A percentile compares a stretch with the other conserved stretches of the same genome.
Conservation (phyloP, 1,140 invertebrate species). For the Drosophila guanche region DNA sequence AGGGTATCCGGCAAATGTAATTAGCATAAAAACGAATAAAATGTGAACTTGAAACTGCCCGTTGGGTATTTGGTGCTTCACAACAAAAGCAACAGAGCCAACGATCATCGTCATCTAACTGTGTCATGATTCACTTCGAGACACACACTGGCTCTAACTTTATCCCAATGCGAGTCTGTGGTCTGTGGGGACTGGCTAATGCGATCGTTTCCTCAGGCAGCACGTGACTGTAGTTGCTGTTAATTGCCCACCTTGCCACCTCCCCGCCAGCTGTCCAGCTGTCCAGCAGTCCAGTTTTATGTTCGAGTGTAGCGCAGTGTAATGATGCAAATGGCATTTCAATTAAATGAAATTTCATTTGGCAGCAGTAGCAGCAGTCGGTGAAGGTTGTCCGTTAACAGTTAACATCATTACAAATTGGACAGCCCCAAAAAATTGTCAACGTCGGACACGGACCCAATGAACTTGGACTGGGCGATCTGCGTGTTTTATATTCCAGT, state of each 20-base stretch:
- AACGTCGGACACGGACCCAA: constrained; percentile 21
- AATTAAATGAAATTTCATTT: constrained; percentile 64
- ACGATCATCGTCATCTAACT: constrained; percentile 36
- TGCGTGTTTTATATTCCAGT: not conserved
- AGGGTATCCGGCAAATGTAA: constrained; percentile 46
- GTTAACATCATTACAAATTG: constrained; percentile 56
- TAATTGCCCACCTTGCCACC: not conserved
- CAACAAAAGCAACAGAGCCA: constrained; percentile 15
- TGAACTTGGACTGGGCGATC: constrained; percentile 53
- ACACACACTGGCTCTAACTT: constrained; percentile 36
- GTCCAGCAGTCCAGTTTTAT: constrained; percentile 1
- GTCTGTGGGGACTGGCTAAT: constrained; percentile 22
- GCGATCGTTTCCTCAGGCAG: constrained; percentile 38
- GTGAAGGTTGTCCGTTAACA: constrained; percentile 71
- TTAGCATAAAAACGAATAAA: constrained; percentile 64
- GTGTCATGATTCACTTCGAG: constrained; percentile 69
- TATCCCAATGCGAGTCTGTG: not conserved
- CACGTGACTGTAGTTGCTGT: constrained; percentile 61
- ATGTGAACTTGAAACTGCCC: constrained; percentile 69
- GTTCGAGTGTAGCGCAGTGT: constrained; percentile 29
- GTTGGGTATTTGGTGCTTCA: constrained; percentile 29
- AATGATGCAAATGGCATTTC: constrained; percentile 77
- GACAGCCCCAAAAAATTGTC: constrained; percentile 62
- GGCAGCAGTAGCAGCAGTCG: constrained; percentile 31
- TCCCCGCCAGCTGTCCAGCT: constrained; percentile 11